These are phyloP conservation scores for Lydus trimaculatus DNA, from an alignment of 2,888 invertebrate species.

Conservation along the genomic window DNA sequence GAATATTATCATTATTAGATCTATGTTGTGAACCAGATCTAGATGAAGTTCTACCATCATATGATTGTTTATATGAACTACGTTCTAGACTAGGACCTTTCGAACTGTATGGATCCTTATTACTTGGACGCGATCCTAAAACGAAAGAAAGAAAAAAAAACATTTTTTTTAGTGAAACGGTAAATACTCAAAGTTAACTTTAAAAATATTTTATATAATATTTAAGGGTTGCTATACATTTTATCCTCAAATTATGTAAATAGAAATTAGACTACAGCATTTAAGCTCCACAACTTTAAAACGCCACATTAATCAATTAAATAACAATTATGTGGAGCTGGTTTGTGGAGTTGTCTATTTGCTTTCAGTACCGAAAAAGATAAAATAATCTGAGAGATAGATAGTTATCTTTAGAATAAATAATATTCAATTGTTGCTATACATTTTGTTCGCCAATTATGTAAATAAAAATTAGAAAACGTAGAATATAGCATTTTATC, in stretches of 20 bases:
- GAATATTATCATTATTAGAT: constrained; percentile 56
- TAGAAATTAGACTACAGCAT: not conserved
- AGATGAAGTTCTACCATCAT: constrained; percentile 62
- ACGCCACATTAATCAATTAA: too few relatives aligned
- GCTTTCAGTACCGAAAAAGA: too few relatives aligned
- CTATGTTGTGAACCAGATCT: constrained; percentile 68
- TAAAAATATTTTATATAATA: not conserved
- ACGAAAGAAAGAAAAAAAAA: constrained; percentile 21
- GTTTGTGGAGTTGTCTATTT: too few relatives aligned
- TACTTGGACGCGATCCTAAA: constrained; percentile 38
- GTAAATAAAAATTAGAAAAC: constrained; percentile 8
- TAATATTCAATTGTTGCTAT: constrained; percentile 1
- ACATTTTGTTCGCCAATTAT: constrained; percentile 3
- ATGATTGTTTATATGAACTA: constrained; percentile 40
- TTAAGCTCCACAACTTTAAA: too few relatives aligned
- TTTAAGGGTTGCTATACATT: not conserved
- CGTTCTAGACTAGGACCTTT: constrained; percentile 59
- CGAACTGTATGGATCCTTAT: constrained; percentile 56
- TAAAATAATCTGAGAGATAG: too few relatives aligned
- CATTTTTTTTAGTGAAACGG: not conserved
- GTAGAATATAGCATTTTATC: constrained; percentile 18
- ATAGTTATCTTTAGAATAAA: too few relatives aligned
- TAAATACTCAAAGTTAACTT: not conserved
- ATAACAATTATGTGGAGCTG: too few relatives aligned
- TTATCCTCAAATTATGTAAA: not conserved